Percentiles rank a stretch among this genome's conserved stretches.
phyloP scores from a whole-genome alignment of 2,888 invertebrate species.

The Agrotis ipsilon region DNA sequence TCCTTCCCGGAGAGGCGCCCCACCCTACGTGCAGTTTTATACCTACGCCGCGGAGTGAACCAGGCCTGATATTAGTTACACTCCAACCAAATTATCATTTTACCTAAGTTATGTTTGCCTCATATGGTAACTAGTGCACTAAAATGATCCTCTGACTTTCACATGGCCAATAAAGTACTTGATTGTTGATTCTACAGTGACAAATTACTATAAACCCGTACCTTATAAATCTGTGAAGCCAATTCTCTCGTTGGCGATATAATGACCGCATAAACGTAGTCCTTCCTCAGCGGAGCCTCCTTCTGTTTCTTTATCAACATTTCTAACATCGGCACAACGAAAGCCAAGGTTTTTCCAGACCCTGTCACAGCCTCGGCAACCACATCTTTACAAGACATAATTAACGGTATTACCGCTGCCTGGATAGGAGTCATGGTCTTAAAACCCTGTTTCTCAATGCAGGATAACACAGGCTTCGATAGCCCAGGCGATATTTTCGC shows the following conservation, averaged over 20 bases:
- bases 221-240: slow-evolving; percentile 96
- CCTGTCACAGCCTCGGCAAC: slow-evolving; percentile 99
- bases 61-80: too few species aligned
- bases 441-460: slow-evolving; percentile 90
- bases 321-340: slow-evolving; percentile 97
- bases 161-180: not conserved
- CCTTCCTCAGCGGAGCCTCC: slow-evolving; percentile 92
- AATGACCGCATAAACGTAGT: slow-evolving; percentile 96
- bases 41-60: too few species aligned
- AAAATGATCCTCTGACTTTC: not conserved
- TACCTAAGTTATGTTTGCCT: too few species aligned
- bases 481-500: slow-evolving; percentile 82
- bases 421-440: slow-evolving; percentile 92
- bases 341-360: slow-evolving; percentile 99
- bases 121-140: not conserved
- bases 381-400: slow-evolving; percentile 98
- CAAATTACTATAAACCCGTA: slow-evolving; percentile 50
- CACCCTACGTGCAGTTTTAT: too few species aligned
- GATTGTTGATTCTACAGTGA: not conserved
- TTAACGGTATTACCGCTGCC: slow-evolving; percentile 96
- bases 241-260: slow-evolving; percentile 99
- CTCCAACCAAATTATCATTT: not conserved
- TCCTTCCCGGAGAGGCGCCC: too few species aligned
- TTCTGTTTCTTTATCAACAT: slow-evolving; percentile 93
- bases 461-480: slow-evolving; percentile 87